Base-by-base conservation (phyloP, 1,140 invertebrate genomes). In the Achroia grisella region DNA sequence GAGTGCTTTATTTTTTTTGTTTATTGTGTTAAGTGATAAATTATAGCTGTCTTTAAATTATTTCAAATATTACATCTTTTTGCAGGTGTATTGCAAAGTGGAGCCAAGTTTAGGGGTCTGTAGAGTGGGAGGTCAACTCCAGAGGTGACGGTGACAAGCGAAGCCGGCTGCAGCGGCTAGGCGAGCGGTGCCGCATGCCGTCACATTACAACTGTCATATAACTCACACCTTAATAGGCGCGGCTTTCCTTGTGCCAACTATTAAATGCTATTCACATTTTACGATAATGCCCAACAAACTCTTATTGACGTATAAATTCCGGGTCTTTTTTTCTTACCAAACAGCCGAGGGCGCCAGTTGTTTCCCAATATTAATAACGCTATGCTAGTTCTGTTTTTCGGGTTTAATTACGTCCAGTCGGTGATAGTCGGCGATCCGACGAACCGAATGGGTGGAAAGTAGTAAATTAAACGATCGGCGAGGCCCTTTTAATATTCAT, bases 301-400 rank as follows among this genome's bases (percentile, higher is more conserved):
- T 77, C 60, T 67, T 79, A 82, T 82, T 76, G 73, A 82, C 62
- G 75, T 68, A 81, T 81, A 81, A 81, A 81, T 76, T 76, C 63
- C 56, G 44, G 65, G 60, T 51, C 67, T 72, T 23, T 23, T 73
- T 72, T 68, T 60, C 58, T 59, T 62, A 43, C 33, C 39, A 50
- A 71, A 71, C 64, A 65, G 71, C 71, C 66, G 54, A 70, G 72
- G 78, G 76, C 78, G 78, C 78, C 78, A 71, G 68, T 78, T 74
- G 71, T 65, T 65, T 61, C 62, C 62, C 58, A 64, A 73, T 76
- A 72, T 78, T 76, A 81, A 81, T 78, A 78, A 75, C 53, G 60
- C 59, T 43, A 69, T 41, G 67, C 67, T 73, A 73, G 71, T 65
- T 76, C 70, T 67, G 66, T 78, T 71, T 65, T 71, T 64, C 56